These are phyloP conservation scores for Drosophila willistoni DNA, from an alignment of 1,140 invertebrate genomes.

Conservation along the genomic window DNA sequence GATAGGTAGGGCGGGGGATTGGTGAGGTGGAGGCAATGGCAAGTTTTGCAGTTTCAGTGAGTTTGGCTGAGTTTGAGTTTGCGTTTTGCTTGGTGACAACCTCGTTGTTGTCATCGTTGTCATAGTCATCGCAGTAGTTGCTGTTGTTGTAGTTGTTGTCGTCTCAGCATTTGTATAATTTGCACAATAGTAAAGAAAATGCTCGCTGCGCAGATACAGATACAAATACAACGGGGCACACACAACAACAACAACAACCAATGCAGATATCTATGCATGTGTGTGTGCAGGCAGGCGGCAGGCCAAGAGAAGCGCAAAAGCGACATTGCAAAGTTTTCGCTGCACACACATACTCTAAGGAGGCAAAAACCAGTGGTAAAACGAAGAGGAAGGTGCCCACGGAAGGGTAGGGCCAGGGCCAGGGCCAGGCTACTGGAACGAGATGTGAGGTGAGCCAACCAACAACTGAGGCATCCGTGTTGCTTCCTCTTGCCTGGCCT, in stretches of 20 bases:
- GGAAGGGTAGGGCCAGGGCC: not conserved
- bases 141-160: conserved; percentile 28
- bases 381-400: not conserved
- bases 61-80: conserved; percentile 24
- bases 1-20: no score
- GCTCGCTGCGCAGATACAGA: conserved; percentile 68
- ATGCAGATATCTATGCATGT: conserved; percentile 26
- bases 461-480: conserved; percentile 22
- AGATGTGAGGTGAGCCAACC: not conserved
- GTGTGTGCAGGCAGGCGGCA: not conserved
- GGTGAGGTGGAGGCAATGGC: not conserved
- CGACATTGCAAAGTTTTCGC: conserved; percentile 56
- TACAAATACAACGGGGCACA: conserved; percentile 44
- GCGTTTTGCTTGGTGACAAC: conserved; percentile 62
- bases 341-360: conserved; percentile 26
- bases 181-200: conserved; percentile 72
- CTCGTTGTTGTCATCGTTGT: conserved; percentile 26
- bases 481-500: conserved; percentile 18
- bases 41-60: conserved; percentile 18
- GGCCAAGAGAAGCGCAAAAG: conserved; percentile 38
- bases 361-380: conserved; percentile 6
- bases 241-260: conserved; percentile 4
- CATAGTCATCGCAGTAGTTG: conserved; percentile 37
- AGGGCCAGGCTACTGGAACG: not conserved
- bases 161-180: conserved; percentile 66